Percentiles rank a stretch among this genome's conserved stretches.
These are phyloP conservation scores for Sphaerodactylus townsendi DNA, from an alignment of 2,113 vertebrate species.

Conservation along the genomic window DNA sequence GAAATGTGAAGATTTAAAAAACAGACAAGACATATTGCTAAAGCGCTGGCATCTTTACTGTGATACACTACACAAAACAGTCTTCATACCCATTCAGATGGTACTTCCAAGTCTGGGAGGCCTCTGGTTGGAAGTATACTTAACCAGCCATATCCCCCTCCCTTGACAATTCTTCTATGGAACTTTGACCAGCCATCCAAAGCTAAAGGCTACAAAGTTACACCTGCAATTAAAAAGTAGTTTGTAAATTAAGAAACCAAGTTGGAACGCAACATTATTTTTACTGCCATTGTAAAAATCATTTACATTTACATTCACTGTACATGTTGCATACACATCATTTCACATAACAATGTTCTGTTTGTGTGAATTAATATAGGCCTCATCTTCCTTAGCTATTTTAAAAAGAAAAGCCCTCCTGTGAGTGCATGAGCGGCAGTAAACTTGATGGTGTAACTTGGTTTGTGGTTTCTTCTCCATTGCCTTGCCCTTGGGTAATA, in stretches of 20 bases:
- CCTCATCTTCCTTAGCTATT: neutral
- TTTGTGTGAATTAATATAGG: neutral
- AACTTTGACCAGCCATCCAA: neutral
- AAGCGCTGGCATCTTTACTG: neutral
- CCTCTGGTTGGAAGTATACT: neutral
- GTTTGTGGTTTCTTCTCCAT: neutral
- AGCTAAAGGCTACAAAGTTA: neutral
- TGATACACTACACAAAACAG: fast-evolving
- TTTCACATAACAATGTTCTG: neutral
- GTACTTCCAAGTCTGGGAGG: neutral
- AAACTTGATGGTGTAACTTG: neutral
- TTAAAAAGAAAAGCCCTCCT: neutral
- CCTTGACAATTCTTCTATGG: neutral
- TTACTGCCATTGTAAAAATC: neutral
- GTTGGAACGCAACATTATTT: no score
- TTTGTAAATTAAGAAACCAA: no score
- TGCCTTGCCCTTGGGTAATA: neutral
- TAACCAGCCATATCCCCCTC: neutral
- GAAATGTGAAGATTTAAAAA: neutral
- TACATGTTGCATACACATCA: neutral
- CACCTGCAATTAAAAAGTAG: neutral
- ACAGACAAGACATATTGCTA: neutral
- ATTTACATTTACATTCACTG: neutral
- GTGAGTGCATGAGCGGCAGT: neutral
- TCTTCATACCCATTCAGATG: neutral